A percentile compares a stretch with the other conserved stretches of the same genome.
phyloP scores from a whole-genome alignment of 2,113 vertebrate genomes.

The Takifugu flavidus region DNA sequence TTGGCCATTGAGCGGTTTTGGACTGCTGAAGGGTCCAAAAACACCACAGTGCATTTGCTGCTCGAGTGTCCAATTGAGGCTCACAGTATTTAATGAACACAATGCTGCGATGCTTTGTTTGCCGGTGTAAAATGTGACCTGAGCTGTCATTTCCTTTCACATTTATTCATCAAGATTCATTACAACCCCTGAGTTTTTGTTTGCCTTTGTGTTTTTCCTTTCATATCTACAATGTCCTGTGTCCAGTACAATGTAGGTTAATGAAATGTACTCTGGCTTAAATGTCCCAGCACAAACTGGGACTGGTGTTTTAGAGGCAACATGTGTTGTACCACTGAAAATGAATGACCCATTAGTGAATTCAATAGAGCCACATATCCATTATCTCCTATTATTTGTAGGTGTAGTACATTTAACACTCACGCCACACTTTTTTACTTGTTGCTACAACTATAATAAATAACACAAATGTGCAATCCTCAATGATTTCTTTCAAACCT shows the following conservation, averaged over 20 bases:
- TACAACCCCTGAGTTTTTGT: not conserved
- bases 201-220: conserved; percentile 9
- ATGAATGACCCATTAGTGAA: conserved; percentile 6
- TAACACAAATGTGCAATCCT: too few species aligned
- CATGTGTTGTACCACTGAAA: not conserved
- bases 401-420: not conserved
- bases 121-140: conserved; percentile 2
- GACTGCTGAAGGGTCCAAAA: conserved; percentile 26
- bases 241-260: conserved; percentile 15
- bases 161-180: conserved; percentile 10
- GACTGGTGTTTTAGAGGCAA: conserved; percentile 13
- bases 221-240: conserved; percentile 13
- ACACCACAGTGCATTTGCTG: conserved; percentile 38
- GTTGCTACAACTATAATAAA: too few species aligned
- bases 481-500: too few species aligned
- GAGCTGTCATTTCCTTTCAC: conserved; percentile 6
- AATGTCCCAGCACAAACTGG: conserved; percentile 13
- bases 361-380: not conserved
- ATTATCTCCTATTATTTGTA: conserved; percentile 9
- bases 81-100: conserved; percentile 39
- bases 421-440: too few species aligned
- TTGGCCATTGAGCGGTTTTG: conserved; percentile 23
- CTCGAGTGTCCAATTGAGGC: conserved; percentile 32
- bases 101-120: conserved; percentile 33
- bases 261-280: conserved; percentile 23